A percentile compares a stretch with the other conserved stretches of the same genome.
Evolutionary conservation across 2,797 vertebrate genomes (phyloP).

Genomic region (Triplophysa bombifrons): DNA sequence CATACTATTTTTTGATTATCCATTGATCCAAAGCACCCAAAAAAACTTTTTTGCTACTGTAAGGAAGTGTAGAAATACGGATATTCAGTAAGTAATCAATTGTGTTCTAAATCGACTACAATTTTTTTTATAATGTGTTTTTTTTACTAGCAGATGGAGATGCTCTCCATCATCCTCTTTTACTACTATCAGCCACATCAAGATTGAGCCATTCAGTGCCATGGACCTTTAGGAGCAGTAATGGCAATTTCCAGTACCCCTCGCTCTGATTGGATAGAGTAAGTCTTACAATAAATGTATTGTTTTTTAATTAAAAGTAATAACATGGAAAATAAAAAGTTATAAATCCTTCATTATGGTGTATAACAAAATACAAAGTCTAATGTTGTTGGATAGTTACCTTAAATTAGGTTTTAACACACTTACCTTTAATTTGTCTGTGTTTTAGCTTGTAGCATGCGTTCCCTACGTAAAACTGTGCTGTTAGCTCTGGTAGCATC

Average conservation of each 20-base stretch:
- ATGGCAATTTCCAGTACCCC: slow-evolving; percentile 56
- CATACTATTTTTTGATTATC: not conserved
- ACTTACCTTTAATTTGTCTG: not conserved
- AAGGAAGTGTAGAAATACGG: not conserved
- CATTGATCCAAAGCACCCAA: not conserved
- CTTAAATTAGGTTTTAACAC: not conserved
- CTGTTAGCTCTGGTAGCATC: slow-evolving; percentile 79
- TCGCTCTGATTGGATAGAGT: slow-evolving; percentile 69
- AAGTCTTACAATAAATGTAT: not conserved
- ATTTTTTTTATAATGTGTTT: not conserved
- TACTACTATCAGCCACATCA: slow-evolving; percentile 27
- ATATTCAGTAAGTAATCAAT: not conserved
- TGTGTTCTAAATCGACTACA: not conserved
- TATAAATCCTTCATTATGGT: not conserved
- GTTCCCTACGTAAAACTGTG: slow-evolving; percentile 78
- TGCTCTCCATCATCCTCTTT: slow-evolving; percentile 36
- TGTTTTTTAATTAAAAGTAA: not conserved
- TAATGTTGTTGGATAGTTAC: not conserved
- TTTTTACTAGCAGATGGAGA: slow-evolving; percentile 63
- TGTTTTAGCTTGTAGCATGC: slow-evolving; percentile 71
- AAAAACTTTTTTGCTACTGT: not conserved
- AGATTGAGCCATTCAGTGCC: slow-evolving; percentile 47
- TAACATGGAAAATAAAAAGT: not conserved
- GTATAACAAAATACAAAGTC: not conserved
- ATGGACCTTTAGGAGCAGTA: slow-evolving; percentile 67